phyloP scores from a whole-genome alignment of 30 jellyfish, hydroid and myxozoan species.

The Phacellophora camtschatica region DNA sequence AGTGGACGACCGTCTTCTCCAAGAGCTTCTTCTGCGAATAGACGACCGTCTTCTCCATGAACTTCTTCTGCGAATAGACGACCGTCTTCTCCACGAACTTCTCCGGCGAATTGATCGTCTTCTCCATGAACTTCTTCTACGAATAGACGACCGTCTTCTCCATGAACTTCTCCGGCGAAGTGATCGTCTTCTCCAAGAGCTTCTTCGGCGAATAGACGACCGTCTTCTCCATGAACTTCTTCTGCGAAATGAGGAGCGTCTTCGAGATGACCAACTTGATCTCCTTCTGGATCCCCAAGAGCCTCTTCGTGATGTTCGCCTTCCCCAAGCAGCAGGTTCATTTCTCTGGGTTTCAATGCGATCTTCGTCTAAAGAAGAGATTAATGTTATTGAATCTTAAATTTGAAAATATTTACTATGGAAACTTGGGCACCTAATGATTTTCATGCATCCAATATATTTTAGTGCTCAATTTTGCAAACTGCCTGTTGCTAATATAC shows the following conservation, averaged over 20 bases:
- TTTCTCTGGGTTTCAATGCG: too few relatives aligned
- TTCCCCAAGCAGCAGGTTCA: background rate
- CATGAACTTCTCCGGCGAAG: background rate
- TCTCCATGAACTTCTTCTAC: conserved; percentile 7
- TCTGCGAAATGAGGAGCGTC: background rate
- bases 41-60: background rate
- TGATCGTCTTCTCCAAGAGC: background rate
- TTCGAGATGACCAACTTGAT: background rate
- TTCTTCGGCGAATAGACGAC: conserved; percentile 17
- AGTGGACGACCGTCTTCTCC: background rate
- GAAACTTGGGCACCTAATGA: too few relatives aligned
- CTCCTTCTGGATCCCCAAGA: background rate
- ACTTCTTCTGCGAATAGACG: background rate
- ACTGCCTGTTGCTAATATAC: too few relatives aligned
- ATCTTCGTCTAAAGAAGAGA: too few relatives aligned
- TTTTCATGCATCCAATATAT: too few relatives aligned
- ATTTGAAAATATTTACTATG: too few relatives aligned
- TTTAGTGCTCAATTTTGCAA: too few relatives aligned
- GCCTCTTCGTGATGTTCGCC: background rate
- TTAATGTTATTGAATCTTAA: too few relatives aligned
- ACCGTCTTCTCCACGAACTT: background rate
- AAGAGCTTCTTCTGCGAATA: background rate
- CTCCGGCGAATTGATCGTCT: background rate
- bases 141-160: background rate
- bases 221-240: background rate